phyloP scores from a whole-genome alignment of 2,797 vertebrate species.

The Anabacerthia variegaticeps region DNA sequence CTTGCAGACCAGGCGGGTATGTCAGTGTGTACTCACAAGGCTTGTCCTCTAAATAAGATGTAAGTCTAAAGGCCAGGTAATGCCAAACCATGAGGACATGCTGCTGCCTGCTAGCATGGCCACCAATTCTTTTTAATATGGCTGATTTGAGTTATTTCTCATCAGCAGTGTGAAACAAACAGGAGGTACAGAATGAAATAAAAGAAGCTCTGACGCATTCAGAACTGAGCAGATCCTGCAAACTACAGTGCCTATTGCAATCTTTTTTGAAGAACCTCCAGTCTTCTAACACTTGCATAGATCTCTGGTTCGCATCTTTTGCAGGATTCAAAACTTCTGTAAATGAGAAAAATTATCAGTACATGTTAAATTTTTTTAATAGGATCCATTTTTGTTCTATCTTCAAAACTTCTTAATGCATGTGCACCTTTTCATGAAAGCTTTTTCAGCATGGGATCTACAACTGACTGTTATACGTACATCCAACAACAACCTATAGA shows the following conservation, averaged over 20 bases:
- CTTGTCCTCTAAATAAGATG: background rate
- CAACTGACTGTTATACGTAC: background rate
- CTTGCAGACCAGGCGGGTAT: fast-evolving
- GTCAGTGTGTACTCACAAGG: background rate
- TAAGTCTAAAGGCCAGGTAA: background rate
- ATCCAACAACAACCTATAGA: background rate
- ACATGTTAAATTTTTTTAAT: background rate
- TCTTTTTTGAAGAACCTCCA: background rate
- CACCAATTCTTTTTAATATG: background rate
- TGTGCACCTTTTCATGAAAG: background rate
- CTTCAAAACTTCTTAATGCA: background rate
- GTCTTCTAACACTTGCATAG: background rate
- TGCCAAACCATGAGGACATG: fast-evolving
- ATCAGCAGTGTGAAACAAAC: background rate
- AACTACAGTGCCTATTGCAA: background rate
- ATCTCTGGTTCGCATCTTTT: background rate
- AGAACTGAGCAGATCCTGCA: background rate
- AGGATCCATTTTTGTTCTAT: background rate
- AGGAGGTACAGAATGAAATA: background rate
- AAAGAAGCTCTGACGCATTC: background rate
- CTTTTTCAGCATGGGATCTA: background rate
- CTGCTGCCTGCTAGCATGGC: background rate
- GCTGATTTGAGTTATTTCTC: background rate
- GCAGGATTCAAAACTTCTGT: background rate
- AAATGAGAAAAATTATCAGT: background rate